Evolutionary conservation across 2,888 invertebrate genomes (phyloP), one percentile per base, ranked within the genome.

Genomic region (Athalia cordata): DNA sequence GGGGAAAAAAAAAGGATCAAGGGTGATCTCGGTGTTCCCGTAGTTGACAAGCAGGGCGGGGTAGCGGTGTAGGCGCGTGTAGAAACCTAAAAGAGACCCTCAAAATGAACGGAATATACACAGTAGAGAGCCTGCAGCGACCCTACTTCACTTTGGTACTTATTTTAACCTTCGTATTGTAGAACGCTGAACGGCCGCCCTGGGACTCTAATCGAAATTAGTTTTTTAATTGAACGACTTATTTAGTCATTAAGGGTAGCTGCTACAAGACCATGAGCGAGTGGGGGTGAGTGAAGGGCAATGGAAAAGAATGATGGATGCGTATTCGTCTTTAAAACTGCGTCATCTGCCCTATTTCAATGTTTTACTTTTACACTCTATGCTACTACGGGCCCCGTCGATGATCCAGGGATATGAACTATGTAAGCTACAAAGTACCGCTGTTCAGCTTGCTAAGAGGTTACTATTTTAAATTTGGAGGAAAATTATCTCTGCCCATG

Each of bases 151-250:
- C 47, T 75, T 59, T 43, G 62, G 64, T 62, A 62, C 62, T 75
- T 64, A 75, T 62, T 75, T 29, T 29, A 29, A 29, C 79, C 80
- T 81, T 79, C 79, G 80, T 80, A 80, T 29, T 82, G 81, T 85
- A 83, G 84, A 82, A 83, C 83, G 85, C 83, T 83, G 83, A 85
- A 86, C 83, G 82, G 87, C 82, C 86, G 83, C 87, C 72, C 84
- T 79, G 87, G 87, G 87, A 87, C 87, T 87, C 85, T 89, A 87
- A 88, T 89, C 89, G 89, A 88, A 89, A 89, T 89, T 86, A 88
- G 86, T 89, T 89, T 89, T 89, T 89, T 89, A 89, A 89, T 89
- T 88, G 88, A 83, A 79, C 81, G 87, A 87, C 87, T 89, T 89
- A 88, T 87, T 89, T 86, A 85, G 87, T 87, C 88, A 86, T 89